Base-by-base conservation (phyloP, 2,888 invertebrate genomes). In the Acleris laterana region DNA sequence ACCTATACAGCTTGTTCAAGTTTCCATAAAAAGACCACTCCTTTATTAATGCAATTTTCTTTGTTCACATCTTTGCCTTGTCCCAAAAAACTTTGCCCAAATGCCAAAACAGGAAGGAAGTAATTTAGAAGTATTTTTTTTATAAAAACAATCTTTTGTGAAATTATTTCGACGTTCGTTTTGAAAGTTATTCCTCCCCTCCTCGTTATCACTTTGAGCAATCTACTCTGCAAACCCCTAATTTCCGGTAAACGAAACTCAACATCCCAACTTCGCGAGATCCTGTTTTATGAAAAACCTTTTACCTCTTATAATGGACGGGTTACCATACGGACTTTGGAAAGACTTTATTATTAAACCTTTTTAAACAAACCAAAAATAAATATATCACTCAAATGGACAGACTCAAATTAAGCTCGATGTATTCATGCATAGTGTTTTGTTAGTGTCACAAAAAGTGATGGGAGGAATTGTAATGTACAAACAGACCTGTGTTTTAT, bases 191-290 rank as follows among this genome's bases (percentile, higher is more conserved):
- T 25, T 19, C 44, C 28, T 22, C 11, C 61, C 56, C 32, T 68
- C 71, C 76, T 76, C 75, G 80, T 79, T 85, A 86, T 85, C 84
- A 74, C 82, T 79, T 78, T 80, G 80, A 78, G 77, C 80, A 80
- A 82, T 84, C 81, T 81, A 70, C 75, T 70, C 73, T 70, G 71
- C 75, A 76, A 75, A 73, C 73, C 73, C 81, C 79, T 82, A 80
- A 83, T 84, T 83, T 82, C 82, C 82, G 80, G 76, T 73, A 72
- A 71, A 74, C 77, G 75, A 72, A 74, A 74, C 71, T 74, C 71
- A 69, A 71, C 72, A 59, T 55, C 56, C 66, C 71, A 57, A 60
- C 67, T 60, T 56, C 49, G 56, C 11, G 63, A 69, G 66, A 60
- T 62, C 55, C 52, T 53, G 61, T 56, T 74, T 72, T 71, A 70